Evolutionary conservation across 2,113 vertebrate genomes (phyloP).

Genomic region (Stomatorhinus ivindoensis): DNA sequence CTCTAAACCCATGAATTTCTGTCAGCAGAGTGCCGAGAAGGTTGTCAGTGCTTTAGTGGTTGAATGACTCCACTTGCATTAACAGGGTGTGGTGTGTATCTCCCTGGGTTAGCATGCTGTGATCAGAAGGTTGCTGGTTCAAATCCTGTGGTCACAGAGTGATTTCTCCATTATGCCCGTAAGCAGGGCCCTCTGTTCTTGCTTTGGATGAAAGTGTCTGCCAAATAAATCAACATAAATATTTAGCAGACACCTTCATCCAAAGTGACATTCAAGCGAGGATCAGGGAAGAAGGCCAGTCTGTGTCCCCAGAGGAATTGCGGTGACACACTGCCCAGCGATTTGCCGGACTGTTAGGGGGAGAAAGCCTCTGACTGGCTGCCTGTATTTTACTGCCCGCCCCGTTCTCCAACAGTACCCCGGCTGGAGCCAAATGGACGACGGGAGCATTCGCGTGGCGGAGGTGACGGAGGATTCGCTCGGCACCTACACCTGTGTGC

Average conservation of each 20-base stretch:
- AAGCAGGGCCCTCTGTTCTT: not conserved
- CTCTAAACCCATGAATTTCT: not conserved
- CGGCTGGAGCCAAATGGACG: conserved; percentile 91
- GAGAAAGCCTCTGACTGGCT: not conserved
- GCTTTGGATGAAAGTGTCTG: not conserved
- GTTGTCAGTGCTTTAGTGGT: not conserved
- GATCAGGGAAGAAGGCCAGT: not conserved
- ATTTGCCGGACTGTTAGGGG: not conserved
- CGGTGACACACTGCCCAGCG: not conserved
- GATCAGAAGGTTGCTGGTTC: not conserved
- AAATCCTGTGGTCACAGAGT: not conserved
- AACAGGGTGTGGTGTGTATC: not conserved
- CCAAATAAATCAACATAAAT: not conserved
- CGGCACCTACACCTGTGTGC: conserved; percentile 98
- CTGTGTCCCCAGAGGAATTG: not conserved
- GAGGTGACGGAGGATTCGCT: conserved; percentile 97
- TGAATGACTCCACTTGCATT: not conserved
- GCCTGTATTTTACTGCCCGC: not conserved
- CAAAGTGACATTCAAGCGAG: not conserved
- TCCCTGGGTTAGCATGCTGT: not conserved
- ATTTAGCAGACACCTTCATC: not conserved
- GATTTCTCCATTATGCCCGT: not conserved
- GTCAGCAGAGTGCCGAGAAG: not conserved
- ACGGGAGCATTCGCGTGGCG: conserved; percentile 89
- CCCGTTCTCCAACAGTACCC: conserved; percentile 62